Evolutionary conservation across 2,888 invertebrate species (phyloP), one percentile per base, ranked within the genome.

Genomic region (Drosophila prolongata): DNA sequence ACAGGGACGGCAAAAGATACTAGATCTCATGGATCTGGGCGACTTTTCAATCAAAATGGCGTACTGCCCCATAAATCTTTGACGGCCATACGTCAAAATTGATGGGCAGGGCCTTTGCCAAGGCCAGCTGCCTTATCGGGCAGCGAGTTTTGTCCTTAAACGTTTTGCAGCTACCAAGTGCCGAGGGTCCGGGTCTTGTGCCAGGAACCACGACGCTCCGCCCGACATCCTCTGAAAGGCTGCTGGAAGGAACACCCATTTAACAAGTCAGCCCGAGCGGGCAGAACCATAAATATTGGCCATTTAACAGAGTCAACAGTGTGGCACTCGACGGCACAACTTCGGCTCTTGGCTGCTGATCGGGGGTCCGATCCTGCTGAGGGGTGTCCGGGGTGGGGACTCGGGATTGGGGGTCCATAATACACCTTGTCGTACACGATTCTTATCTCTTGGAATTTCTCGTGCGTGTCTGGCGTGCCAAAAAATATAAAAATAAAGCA

Each of bases 361-460:
- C 19, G 27, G 55, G 54, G 59, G 24, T 27, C 11, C 42, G 19
- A 34, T 37, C 24, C 24, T 10, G 44, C 19, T 9, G 13, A 24
- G 27, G 46, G 47, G 42, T 10, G 24, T 11, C 16, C 27, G 64
- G 11, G 46, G 3, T 19, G 49, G 37, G 64, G 37, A 44, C 46
- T 27, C 54, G 43, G 65, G 71, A 65, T 57, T 64, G 85, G 68
- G 79, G 81, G 80, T 87, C 90, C 87, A 91, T 92, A 92, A 92
- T 91, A 92, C 92, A 92, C 89, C 91, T 91, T 92, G 92, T 92
- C 91, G 90, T 90, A 92, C 92, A 92, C 89, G 92, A 92, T 92
- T 90, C 90, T 92, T 92, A 92, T 92, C 92, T 90, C 80, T 78
- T 75, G 79, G 89, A 87, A 84, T 87, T 89, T 85, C 77, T 88